Evolutionary conservation across 2,797 vertebrate species (phyloP).

Genomic region (Eospalax fontanierii): DNA sequence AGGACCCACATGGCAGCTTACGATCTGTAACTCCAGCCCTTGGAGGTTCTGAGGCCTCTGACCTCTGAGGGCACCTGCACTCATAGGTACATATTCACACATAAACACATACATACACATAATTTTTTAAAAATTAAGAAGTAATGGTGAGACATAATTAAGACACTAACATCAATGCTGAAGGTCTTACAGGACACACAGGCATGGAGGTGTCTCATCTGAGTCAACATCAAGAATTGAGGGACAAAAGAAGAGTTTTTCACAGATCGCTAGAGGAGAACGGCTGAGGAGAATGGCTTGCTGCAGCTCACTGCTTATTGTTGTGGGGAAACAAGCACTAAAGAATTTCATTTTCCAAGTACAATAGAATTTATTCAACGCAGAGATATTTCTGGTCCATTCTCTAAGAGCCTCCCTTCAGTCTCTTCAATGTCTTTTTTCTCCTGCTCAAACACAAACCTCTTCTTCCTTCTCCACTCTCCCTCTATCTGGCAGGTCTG

Average conservation of each 20-base stretch:
- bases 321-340: background rate
- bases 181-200: background rate
- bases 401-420: background rate
- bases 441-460: background rate
- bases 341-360: background rate
- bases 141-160: slow-evolving; percentile 37
- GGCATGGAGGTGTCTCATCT: background rate
- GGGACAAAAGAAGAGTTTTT: background rate
- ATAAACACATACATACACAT: no score
- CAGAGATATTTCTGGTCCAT: background rate
- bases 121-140: background rate
- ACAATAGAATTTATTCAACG: background rate
- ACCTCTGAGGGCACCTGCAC: no score
- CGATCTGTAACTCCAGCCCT: no score
- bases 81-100: no score
- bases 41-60: no score
- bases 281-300: background rate
- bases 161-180: background rate
- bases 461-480: background rate
- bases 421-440: background rate
- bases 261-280: background rate
- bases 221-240: background rate
- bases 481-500: background rate
- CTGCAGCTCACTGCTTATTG: background rate
- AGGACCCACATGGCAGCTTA: no score